Percentiles rank a stretch among this genome's conserved stretches.
Conservation (phyloP, 2,113 vertebrate genomes). For the Plecturocebus donacophilus region DNA sequence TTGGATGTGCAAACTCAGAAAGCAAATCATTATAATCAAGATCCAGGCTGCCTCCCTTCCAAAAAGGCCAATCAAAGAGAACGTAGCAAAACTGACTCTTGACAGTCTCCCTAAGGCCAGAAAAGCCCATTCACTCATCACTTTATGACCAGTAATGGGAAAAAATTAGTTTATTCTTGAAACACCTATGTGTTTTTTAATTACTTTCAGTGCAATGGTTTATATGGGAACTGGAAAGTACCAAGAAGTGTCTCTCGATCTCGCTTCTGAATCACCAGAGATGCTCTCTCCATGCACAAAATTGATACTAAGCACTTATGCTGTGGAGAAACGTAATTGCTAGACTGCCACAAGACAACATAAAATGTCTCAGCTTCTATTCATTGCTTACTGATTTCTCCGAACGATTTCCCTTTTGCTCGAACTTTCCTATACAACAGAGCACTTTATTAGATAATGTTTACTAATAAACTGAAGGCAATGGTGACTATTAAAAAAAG, state of each 20-base stretch:
- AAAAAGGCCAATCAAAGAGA: not conserved
- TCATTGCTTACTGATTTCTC: conserved; percentile 44
- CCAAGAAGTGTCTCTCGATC: not conserved
- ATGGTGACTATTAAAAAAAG: conserved; percentile 62
- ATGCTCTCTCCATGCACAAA: not conserved
- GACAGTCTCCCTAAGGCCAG: not conserved
- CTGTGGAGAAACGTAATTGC: not conserved
- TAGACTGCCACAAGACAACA: not conserved
- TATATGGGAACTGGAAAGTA: not conserved
- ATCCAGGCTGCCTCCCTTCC: not conserved
- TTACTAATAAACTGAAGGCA: conserved; percentile 67
- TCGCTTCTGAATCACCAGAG: not conserved
- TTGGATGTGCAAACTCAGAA: not conserved
- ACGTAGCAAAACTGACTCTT: not conserved
- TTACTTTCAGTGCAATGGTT: not conserved
- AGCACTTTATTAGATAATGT: conserved; percentile 53
- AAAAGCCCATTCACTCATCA: not conserved
- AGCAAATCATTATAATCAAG: not conserved
- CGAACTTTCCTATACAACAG: conserved; percentile 12
- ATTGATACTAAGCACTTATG: not conserved
- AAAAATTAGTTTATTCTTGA: not conserved
- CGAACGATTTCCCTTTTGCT: conserved; percentile 45
- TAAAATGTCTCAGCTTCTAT: conserved; percentile 31
- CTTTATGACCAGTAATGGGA: not conserved
- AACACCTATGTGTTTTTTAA: not conserved